Evolutionary conservation across 2,113 vertebrate species (phyloP).

Genomic region (Megalops atlanticus): DNA sequence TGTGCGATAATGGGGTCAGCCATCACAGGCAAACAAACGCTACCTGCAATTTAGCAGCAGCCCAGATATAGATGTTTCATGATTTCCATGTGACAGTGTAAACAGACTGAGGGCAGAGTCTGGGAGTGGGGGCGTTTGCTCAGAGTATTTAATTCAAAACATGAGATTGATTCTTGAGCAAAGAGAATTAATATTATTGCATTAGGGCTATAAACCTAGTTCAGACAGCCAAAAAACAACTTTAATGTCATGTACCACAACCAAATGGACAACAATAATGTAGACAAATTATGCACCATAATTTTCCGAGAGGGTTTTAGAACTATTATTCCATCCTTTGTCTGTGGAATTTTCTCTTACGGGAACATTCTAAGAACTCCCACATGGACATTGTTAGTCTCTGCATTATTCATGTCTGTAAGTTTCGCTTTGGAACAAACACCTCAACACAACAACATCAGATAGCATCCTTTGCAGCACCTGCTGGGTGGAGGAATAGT

Average conservation of each 20-base stretch:
- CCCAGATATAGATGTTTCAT: background rate
- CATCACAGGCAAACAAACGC: constrained; percentile 7
- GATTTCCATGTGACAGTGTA: background rate
- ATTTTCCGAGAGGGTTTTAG: too few species aligned
- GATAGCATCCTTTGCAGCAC: background rate
- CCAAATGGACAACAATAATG: background rate
- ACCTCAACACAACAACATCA: background rate
- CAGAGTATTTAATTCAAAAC: background rate
- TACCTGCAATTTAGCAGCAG: background rate
- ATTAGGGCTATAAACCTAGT: background rate
- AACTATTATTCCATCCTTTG: background rate
- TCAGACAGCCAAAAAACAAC: background rate
- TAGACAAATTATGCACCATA: background rate
- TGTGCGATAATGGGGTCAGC: constrained; percentile 19
- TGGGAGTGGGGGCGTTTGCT: background rate
- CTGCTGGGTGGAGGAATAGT: too few species aligned
- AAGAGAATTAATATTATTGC: background rate
- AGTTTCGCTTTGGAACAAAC: background rate
- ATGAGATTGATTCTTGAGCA: background rate
- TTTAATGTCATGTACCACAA: background rate
- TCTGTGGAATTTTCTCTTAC: background rate
- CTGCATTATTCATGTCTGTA: background rate
- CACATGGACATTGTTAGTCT: background rate
- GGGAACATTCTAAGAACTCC: background rate
- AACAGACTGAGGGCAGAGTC: background rate